Conservation (phyloP, 2,113 vertebrate species). For the Chloroceryle aenea region DNA sequence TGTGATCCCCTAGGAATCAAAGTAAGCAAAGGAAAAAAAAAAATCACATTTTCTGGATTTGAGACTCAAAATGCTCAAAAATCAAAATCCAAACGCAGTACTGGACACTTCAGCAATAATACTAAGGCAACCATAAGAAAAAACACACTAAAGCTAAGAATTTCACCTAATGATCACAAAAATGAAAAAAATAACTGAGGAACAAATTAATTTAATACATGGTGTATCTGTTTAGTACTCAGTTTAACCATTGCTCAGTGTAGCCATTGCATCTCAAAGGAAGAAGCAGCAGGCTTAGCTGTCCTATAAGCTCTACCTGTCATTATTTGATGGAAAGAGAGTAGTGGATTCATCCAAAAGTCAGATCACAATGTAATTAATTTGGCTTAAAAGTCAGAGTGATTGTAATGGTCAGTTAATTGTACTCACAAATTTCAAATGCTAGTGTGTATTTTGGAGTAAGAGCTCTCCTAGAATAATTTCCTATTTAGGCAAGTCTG, state of each 20-base stretch:
- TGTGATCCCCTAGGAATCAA: constrained; percentile 83
- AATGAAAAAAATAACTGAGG: not conserved
- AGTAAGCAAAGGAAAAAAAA: not conserved
- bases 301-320: not conserved
- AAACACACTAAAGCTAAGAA: not conserved
- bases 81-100: not conserved
- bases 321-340: not conserved
- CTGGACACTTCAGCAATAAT: not conserved
- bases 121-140: not conserved
- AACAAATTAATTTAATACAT: not conserved
- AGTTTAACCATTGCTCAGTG: not conserved
- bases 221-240: not conserved
- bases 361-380: accelerated
- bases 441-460: not conserved
- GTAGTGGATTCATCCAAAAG: not conserved
- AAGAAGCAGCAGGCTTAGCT: not conserved
- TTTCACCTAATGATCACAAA: not conserved
- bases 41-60: not conserved
- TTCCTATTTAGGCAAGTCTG: not conserved
- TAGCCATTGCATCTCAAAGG: not conserved
- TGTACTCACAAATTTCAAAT: not conserved
- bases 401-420: not conserved
- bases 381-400: not conserved
- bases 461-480: not conserved
- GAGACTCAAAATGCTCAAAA: not conserved